Evolutionary conservation across 2,888 invertebrate species (phyloP), one percentile per base, ranked within the genome.

Genomic region (Marronus borbonicus): DNA sequence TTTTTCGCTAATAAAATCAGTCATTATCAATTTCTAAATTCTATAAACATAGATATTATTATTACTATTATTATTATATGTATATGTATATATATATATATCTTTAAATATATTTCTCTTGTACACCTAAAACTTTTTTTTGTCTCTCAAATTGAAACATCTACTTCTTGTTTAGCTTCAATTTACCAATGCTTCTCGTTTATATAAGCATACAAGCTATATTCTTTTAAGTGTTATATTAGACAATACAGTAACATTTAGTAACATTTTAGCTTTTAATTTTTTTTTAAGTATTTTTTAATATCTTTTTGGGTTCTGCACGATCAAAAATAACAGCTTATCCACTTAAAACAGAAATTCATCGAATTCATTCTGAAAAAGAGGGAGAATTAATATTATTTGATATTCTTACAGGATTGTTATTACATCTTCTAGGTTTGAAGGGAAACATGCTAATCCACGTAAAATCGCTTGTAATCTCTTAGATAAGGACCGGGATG

Each of bases 351-450:
- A 64, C 64, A 79, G 60, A 55, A 76, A 69, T 36, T 70, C 79
- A 17, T 79, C 72, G 49, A 77, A 77, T 50, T 79, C 79, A 64
- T 66, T 72, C 79, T 79, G 79, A 39, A 79, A 79, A 44, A 50
- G 58, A 78, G 31, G n/a, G 20, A 17, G 17, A 55, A 55, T 55
- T 36, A 55, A 8, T 55, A 55, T 55, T 17, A 17, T 1, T 55
- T 55, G 4, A 55, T 0, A 44, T 12, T 12, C 44, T 8, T 44
- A 44, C 2, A 12, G 1, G 12, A 12, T 68, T 31, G 39, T 39
- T 62, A 50, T 36, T 24, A 12, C 14, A 28, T 28, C 14, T 60
- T 60, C n/a, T 17, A 12, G 44, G 1, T 12, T 44, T 60, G 39
- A 4, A 39, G 14, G 52, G 24, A 70, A 70, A 74, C 55, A n/a